A percentile compares a stretch with the other conserved stretches of the same genome.
Evolutionary conservation across 2,797 vertebrate genomes (phyloP).

Genomic region (Malacoraja senta): DNA sequence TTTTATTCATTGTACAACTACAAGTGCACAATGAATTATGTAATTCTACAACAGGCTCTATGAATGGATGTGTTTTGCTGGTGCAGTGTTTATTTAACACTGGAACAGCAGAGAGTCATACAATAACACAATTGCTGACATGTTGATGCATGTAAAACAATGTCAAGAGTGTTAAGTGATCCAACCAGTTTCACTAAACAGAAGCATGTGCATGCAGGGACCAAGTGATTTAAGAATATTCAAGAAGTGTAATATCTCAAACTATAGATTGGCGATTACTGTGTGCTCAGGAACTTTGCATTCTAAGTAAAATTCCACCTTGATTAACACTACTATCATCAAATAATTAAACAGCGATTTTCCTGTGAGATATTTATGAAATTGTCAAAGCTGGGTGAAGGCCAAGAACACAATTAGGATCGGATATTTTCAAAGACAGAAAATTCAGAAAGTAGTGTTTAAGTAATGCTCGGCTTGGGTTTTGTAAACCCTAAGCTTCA

Average conservation of each 20-base stretch:
- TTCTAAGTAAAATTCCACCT: background rate
- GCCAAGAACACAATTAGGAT: background rate
- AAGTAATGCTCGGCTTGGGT: background rate
- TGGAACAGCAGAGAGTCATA: background rate
- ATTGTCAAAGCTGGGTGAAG: background rate
- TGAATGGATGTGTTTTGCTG: background rate
- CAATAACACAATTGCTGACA: background rate
- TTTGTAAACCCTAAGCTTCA: background rate
- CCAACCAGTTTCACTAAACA: background rate
- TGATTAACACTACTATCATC: background rate
- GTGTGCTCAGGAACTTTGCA: background rate
- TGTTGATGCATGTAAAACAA: background rate
- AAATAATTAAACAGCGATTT: background rate
- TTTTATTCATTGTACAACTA: no score
- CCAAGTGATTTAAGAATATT: background rate
- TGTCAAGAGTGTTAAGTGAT: background rate
- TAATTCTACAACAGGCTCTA: background rate
- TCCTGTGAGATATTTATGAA: background rate
- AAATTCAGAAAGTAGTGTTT: background rate
- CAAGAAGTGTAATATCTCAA: background rate
- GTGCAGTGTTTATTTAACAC: background rate
- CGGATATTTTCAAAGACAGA: background rate
- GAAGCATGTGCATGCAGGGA: background rate
- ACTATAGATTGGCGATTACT: background rate
- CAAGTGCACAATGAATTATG: background rate